Evolutionary conservation across 2,113 vertebrate genomes (phyloP), one percentile per base, ranked within the genome.

Genomic region (Tichodroma muraria): DNA sequence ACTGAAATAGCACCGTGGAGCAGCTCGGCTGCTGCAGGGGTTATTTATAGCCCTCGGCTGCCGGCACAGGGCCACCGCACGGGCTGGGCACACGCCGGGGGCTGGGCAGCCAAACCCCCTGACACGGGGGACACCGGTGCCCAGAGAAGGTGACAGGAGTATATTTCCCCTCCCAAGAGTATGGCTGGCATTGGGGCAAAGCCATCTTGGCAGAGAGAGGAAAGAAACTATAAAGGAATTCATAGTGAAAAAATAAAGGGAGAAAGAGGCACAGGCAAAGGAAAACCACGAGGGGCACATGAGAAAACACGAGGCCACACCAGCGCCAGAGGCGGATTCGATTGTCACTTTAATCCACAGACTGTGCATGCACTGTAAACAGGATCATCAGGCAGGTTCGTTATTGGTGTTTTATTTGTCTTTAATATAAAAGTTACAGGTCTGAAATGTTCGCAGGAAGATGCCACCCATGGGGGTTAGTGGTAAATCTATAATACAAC

Each of bases 391-490:
- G 95, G 70, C 42, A 11, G 94, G 85, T 65, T 94, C 9, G 92
- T 90, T 93, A 70, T 5, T 31, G 37, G 76, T 75, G 44, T 97
- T 89, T 98, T 98, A 97, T 98, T 98, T 54, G 42, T 93, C 92
- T 97, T 94, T 84, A 49, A 90, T 97, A 98, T 73, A 98, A 98
- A 98, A 97, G 96, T 95, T 96, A 98, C 98, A 97, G 88, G 73
- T 93, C 84, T 96, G 96, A 97, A 96, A 96, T 71, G 95, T 95
- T 86, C 1, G 93, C 93, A 79, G 97, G 97, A 90, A 91, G 97
- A 82, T 71, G 92, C 90, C 86, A 63, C 88, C 88, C 45, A 25
- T 52, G 37, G 5, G 87, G 68, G 92, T 84, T 59, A 94, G 69
- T 33, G 76, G 94, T 88, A 38, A 85, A 77, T 57, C 24, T 75